These are phyloP conservation scores for Medauroidea extradentata DNA, from an alignment of 1,140 invertebrate genomes.

Conservation along the genomic window DNA sequence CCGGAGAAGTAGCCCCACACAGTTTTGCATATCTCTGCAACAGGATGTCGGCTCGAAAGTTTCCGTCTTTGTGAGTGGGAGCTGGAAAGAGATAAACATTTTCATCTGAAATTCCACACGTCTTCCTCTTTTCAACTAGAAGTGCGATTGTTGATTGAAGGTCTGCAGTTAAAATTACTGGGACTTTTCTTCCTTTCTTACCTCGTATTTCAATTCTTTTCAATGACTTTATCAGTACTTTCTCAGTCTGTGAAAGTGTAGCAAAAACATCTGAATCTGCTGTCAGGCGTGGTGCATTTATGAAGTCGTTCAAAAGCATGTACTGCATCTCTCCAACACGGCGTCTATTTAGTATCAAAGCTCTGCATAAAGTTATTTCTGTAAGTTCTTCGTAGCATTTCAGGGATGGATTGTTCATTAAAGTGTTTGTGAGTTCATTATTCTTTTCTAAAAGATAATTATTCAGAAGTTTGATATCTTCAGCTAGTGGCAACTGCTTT, in stretches of 20 bases:
- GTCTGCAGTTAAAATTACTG: slow-evolving; percentile 7
- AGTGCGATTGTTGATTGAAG: not conserved
- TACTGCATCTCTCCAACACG: slow-evolving; percentile 11
- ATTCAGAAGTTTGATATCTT: slow-evolving; percentile 1
- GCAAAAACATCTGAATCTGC: not conserved
- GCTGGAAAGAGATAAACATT: not conserved
- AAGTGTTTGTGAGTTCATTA: no score
- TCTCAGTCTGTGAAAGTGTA: slow-evolving; percentile 7
- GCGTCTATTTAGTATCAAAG: slow-evolving; percentile 14
- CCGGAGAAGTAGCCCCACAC: slow-evolving; percentile 5
- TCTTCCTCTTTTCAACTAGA: slow-evolving; percentile 1
- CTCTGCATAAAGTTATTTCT: slow-evolving; percentile 6
- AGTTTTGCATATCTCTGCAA: not conserved
- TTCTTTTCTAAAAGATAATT: not conserved
- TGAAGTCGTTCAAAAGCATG: not conserved
- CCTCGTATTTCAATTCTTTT: slow-evolving; percentile 15
- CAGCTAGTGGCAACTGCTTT: not conserved
- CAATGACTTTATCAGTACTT: slow-evolving; percentile 1
- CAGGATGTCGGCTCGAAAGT: not conserved
- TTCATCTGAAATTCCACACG: not conserved
- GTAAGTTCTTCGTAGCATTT: slow-evolving; percentile 5
- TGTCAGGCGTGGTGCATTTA: not conserved
- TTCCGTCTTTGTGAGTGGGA: not conserved
- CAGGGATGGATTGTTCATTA: not conserved
- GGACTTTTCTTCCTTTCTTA: slow-evolving; percentile 13